A percentile compares a stretch with the other conserved stretches of the same genome.
Evolutionary conservation across 1,140 invertebrate species (phyloP).

Genomic region (Lordiphosa mommai): DNA sequence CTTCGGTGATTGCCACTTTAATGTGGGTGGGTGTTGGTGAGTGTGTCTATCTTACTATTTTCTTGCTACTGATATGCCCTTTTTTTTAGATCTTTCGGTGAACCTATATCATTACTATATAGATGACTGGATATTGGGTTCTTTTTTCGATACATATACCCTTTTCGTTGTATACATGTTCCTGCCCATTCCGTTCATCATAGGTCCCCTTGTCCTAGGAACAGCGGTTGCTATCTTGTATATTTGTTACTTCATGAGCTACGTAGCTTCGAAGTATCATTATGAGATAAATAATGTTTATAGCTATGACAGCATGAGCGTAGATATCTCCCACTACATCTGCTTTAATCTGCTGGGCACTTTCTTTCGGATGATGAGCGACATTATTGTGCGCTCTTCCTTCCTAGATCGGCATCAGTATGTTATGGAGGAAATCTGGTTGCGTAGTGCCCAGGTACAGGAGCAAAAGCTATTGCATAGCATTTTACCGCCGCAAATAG

Average conservation of each 20-base stretch:
- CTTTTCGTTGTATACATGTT: slow-evolving; percentile 89
- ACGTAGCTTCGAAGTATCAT: slow-evolving; percentile 82
- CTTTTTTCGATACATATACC: slow-evolving; percentile 85
- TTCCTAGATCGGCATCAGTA: slow-evolving; percentile 92
- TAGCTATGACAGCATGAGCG: slow-evolving; percentile 64
- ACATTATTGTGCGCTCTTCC: slow-evolving; percentile 90
- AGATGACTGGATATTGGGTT: slow-evolving; percentile 78
- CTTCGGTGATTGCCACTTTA: slow-evolving; percentile 77
- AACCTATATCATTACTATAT: slow-evolving; percentile 80
- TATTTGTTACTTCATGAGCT: slow-evolving; percentile 81
- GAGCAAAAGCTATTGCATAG: slow-evolving; percentile 92
- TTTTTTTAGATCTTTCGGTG: slow-evolving; percentile 80
- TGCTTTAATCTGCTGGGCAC: slow-evolving; percentile 90
- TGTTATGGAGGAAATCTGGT: slow-evolving; percentile 89
- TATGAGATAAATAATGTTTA: neutral
- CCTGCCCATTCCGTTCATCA: slow-evolving; percentile 85
- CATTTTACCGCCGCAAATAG: slow-evolving; percentile 92
- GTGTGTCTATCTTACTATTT: neutral
- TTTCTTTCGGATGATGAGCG: slow-evolving; percentile 91
- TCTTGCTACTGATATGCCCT: neutral
- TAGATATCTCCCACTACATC: slow-evolving; percentile 86
- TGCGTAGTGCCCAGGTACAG: slow-evolving; percentile 90
- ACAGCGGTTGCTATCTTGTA: slow-evolving; percentile 83
- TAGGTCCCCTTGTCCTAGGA: slow-evolving; percentile 84
- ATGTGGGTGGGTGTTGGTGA: slow-evolving; percentile 45